Evolutionary conservation across 2,888 invertebrate genomes (phyloP).

Genomic region (Agonopterix subpropinquella): DNA sequence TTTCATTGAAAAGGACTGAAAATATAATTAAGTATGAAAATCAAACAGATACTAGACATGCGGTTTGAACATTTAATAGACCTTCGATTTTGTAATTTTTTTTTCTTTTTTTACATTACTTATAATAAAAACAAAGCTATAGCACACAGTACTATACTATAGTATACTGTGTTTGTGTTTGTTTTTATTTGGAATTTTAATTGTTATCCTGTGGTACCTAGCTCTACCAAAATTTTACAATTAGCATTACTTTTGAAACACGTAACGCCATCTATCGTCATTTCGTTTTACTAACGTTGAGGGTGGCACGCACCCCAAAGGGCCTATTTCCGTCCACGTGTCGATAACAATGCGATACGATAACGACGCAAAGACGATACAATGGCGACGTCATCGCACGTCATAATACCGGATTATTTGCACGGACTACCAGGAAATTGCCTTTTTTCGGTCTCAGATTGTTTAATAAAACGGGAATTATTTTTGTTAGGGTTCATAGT

Average conservation of each 20-base stretch:
- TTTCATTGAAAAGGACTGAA: no score
- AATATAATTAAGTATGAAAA: no score
- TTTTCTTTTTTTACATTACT: no score
- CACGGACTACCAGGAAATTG: slow-evolving; percentile 58
- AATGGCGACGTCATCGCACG: slow-evolving; percentile 39
- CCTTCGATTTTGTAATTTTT: no score
- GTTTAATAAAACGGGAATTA: slow-evolving; percentile 1
- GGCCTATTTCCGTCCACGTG: slow-evolving; percentile 68
- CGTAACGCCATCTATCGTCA: slow-evolving; percentile 46
- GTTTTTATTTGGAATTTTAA: no score
- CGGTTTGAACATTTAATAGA: no score
- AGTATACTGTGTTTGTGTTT: no score
- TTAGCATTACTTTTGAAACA: slow-evolving; percentile 2
- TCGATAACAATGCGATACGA: slow-evolving; percentile 46
- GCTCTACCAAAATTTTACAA: no score
- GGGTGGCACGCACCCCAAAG: slow-evolving; percentile 22
- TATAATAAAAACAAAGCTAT: no score
- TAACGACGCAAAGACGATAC: slow-evolving; percentile 34
- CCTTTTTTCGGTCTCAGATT: slow-evolving; percentile 30
- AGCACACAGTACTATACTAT: no score
- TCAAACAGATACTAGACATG: no score
- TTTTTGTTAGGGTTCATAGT: neutral
- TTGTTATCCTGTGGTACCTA: no score
- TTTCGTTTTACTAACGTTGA: slow-evolving; percentile 12
- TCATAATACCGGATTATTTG: slow-evolving; percentile 62